Evolutionary conservation across 2,888 invertebrate species (phyloP), one percentile per base, ranked within the genome.

Genomic region (Drosophila algonquin): DNA sequence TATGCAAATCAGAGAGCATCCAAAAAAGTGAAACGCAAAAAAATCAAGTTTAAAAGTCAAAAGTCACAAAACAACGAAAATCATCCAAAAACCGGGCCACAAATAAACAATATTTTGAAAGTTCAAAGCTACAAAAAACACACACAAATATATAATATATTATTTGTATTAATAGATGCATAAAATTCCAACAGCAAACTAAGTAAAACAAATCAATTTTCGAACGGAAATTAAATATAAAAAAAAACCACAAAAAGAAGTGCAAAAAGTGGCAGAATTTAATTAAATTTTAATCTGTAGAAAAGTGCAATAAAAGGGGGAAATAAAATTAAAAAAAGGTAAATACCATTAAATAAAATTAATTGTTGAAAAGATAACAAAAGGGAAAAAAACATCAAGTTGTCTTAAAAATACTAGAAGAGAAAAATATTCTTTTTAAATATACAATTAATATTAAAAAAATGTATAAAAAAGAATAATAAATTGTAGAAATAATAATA

Each of bases 41-140:
- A 55, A 55, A 73, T 73, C 63, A 63, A 74, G 72, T 63, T 72
- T 73, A 84, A 89, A 85, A 89, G 89, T 87, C 87, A 89, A 75
- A 73, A 75, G 79, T 69, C 52, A 53, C 52, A 50, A 24, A 59
- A 35, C 0, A n/a, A n/a, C 6, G 14, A 40, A 40, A 6, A 40
- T 21, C 7, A n/a, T 40, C n/a, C n/a, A 14, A 40, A 40, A 40
- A 40, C 40, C 40, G 45, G 45, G 50, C 73, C 63, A 47, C 44
- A 57, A 53, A 75, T 75, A 61, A 54, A 52, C 50, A 69, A 70
- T 47, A 60, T 60, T 67, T 59, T 63, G 45, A 80, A 69, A 69
- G 65, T 65, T 72, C 63, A 70, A 60, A 59, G 69, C 59, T 61
- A 53, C 56, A 80, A 63, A 51, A 61, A 64, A 67, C 69, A 67